These are phyloP conservation scores for Triops cancriformis DNA, from an alignment of 1,140 invertebrate species.

Conservation along the genomic window DNA sequence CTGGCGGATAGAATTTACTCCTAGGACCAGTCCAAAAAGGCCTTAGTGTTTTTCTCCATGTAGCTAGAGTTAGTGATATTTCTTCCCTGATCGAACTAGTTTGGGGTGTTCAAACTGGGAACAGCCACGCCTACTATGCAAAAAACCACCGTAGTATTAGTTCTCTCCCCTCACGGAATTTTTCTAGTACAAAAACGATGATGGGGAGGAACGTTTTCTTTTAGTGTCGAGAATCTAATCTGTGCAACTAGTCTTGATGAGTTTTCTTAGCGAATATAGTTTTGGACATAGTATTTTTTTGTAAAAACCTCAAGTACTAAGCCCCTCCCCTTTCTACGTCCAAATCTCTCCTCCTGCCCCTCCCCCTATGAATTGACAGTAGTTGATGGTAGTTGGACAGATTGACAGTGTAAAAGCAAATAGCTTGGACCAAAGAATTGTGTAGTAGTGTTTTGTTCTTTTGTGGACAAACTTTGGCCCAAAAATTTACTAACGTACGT, in stretches of 20 bases:
- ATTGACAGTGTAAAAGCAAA: neutral
- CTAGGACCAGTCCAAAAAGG: constrained; percentile 36
- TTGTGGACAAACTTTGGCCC: neutral
- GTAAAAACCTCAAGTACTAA: no score
- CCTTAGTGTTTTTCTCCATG: constrained; percentile 47
- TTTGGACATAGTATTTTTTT: no score
- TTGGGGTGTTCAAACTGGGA: constrained; percentile 36
- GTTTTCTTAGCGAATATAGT: no score
- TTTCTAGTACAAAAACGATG: no score
- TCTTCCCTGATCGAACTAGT: constrained; percentile 52
- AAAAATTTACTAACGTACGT: neutral
- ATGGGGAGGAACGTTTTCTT: no score
- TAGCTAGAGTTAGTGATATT: constrained; percentile 58
- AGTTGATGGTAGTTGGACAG: no score
- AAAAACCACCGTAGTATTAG: no score
- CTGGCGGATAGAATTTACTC: constrained; percentile 30
- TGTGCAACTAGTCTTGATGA: no score
- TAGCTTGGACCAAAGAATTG: neutral
- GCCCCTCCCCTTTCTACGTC: no score
- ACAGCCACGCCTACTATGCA: constrained; percentile 14
- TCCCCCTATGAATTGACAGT: neutral
- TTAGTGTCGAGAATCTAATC: no score
- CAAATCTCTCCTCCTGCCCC: no score
- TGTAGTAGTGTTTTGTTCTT: neutral
- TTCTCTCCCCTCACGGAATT: no score